Evolutionary conservation across 2,888 invertebrate species (phyloP).

Genomic region (Melolontha melolontha): DNA sequence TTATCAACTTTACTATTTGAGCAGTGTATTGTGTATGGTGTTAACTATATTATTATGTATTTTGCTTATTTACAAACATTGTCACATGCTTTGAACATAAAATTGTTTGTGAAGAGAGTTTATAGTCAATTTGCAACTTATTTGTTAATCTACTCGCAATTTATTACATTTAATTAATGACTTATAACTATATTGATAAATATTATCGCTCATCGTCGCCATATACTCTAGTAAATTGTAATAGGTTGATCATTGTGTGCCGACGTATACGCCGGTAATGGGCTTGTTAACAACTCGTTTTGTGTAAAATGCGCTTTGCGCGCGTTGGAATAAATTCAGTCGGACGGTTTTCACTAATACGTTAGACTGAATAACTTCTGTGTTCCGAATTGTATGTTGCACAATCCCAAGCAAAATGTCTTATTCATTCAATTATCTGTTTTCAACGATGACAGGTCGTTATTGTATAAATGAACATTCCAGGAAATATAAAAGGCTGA

Average conservation of each 20-base stretch:
- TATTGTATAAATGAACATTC: too few relatives aligned
- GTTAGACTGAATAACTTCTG: too few relatives aligned
- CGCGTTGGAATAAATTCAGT: conserved; percentile 7
- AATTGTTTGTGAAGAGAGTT: conserved; percentile 18
- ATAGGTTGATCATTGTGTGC: conserved; percentile 4
- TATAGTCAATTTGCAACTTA: conserved; percentile 31
- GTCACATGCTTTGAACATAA: conserved; percentile 1
- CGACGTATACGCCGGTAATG: conserved; percentile 18
- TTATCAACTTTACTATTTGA: too few relatives aligned
- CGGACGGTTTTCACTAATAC: neutral
- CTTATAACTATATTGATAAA: conserved; percentile 27
- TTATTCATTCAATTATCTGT: too few relatives aligned
- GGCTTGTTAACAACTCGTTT: conserved; percentile 26
- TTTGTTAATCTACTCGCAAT: conserved; percentile 25
- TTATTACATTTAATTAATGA: conserved; percentile 31
- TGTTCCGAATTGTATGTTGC: too few relatives aligned
- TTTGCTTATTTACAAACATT: conserved; percentile 1
- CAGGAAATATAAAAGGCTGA: too few relatives aligned
- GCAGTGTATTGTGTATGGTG: too few relatives aligned
- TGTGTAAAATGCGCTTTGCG: conserved; percentile 7
- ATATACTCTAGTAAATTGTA: conserved; percentile 10
- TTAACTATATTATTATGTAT: too few relatives aligned
- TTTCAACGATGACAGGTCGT: too few relatives aligned
- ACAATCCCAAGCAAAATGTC: too few relatives aligned
- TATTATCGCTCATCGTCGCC: conserved; percentile 25